Evolutionary conservation across 2,888 invertebrate genomes (phyloP).

Genomic region (Caenorhabditis afra): DNA sequence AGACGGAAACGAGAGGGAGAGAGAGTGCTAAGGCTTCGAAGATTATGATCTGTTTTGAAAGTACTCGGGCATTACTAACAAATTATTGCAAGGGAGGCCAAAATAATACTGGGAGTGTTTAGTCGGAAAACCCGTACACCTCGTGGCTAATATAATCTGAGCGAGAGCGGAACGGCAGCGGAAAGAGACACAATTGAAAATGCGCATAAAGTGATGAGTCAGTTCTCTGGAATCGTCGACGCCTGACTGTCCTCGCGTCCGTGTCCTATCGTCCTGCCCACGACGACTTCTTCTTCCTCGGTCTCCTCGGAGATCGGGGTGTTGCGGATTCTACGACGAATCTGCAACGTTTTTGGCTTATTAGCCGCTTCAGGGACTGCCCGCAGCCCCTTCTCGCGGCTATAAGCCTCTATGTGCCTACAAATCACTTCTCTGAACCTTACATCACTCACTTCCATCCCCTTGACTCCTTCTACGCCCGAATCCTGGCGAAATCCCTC

Average conservation of each 20-base stretch:
- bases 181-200: background rate
- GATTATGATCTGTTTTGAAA: conserved; percentile 23
- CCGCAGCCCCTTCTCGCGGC: no score
- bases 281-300: conserved; percentile 1
- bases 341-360: no score
- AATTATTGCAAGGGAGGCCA: background rate
- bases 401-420: no score
- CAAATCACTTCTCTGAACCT: no score
- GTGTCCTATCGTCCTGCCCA: conserved; percentile 11
- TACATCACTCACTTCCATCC: no score
- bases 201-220: background rate
- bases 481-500: no score
- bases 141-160: no score
- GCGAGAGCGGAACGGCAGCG: no score
- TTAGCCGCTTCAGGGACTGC: no score
- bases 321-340: no score
- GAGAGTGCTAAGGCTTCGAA: conserved; percentile 24
- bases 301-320: conserved; percentile 1
- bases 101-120: background rate
- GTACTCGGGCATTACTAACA: conserved; percentile 6
- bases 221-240: conserved; percentile 37
- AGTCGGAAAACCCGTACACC: background rate
- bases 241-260: conserved; percentile 36
- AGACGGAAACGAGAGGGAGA: background rate
- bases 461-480: no score